Evolutionary conservation across 2,797 vertebrate species (phyloP), one percentile per base, ranked within the genome.

Genomic region (Cynopterus sphinx): DNA sequence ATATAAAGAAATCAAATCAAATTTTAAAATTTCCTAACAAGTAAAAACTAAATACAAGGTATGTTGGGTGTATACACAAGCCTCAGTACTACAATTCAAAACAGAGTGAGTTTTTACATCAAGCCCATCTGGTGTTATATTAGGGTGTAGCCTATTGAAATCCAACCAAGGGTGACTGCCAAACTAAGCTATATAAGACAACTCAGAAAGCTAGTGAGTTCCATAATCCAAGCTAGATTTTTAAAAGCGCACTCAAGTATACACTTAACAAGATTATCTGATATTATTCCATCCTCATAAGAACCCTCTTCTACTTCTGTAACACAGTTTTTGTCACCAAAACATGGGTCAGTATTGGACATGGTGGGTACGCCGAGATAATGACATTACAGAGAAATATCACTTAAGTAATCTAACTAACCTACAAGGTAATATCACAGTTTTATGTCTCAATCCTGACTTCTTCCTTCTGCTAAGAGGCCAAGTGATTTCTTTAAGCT

Each of bases 121-220:
- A 75, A 92, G 55, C 86, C 61, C 95, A 94, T 33, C 0, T 19
- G 91, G 93, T 98, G 97, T 97, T 93, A 97, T 90, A 98, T 97
- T 57, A 98, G 98, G 98, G 98, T 94, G 97, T 98, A 97, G 92
- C 86, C 95, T 82, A 77, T 86, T 85, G 95, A 98, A 98, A 98
- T 95, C 94, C 97, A 98, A 96, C 95, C 21, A 81, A 98, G 97
- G 94, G 95, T 97, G 97, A 98, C 97, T 97, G 97, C 96, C 97
- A 98, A 95, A 96, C 95, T 93, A 96, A 97, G 97, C 93, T 95
- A 79, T 21, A 95, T 97, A 97, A 95, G 97, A 95, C 83, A 94
- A 57, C 92, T 90, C 97, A 91, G 49, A 96, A 96, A 96, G 89
- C 97, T 97, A 97, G 93, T 95, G 96, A 97, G 95, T 95, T 95